These are phyloP conservation scores for Semnornis frantzii DNA, from an alignment of 2,113 vertebrate species.

Conservation along the genomic window DNA sequence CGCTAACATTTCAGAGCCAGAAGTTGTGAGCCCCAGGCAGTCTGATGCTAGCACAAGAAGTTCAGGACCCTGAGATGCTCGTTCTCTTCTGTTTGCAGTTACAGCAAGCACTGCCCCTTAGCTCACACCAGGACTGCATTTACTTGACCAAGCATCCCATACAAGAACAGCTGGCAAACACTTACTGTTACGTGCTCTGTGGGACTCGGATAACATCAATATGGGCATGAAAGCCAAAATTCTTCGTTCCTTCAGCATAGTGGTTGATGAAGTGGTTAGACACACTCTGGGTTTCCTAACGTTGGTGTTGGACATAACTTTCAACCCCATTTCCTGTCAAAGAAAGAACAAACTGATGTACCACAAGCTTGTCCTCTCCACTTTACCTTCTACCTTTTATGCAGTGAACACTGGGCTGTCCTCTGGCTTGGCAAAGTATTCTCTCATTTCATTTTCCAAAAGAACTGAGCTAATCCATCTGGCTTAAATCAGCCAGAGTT, in stretches of 20 bases:
- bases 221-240: neutral
- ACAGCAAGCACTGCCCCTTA: neutral
- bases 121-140: neutral
- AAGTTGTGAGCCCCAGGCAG: neutral
- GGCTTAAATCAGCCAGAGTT: neutral
- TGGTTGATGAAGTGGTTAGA: neutral
- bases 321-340: constrained; percentile 65
- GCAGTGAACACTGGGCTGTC: neutral
- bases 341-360: neutral
- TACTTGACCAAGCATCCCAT: neutral
- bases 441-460: neutral
- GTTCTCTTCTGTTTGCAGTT: neutral
- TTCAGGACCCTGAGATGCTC: neutral
- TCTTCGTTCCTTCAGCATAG: neutral
- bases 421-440: neutral
- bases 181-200: constrained; percentile 17
- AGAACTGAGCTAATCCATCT: neutral
- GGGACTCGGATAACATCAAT: neutral
- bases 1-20: neutral
- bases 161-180: neutral
- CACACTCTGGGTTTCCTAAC: constrained; percentile 63
- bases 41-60: neutral
- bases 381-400: neutral
- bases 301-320: constrained; percentile 66
- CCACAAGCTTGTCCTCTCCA: neutral